phyloP scores from a whole-genome alignment of 2,113 vertebrate species.

The Tachuris rubrigastra region DNA sequence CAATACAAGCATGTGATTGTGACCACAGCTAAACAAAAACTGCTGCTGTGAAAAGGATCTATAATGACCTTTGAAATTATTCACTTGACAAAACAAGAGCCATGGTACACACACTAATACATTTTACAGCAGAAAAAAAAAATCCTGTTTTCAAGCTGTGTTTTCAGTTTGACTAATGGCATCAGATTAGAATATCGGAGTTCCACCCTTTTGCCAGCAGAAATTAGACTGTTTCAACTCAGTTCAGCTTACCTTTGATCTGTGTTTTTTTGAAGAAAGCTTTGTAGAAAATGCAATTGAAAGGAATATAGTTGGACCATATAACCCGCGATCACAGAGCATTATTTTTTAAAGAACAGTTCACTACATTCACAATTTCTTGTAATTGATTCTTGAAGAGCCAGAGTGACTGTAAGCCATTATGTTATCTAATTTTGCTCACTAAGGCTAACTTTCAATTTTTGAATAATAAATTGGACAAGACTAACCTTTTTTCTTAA shows the following conservation, averaged over 20 bases:
- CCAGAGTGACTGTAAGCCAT: not conserved
- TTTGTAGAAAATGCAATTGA: not conserved
- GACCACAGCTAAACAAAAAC: conserved; percentile 22
- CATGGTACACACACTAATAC: not conserved
- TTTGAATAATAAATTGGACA: not conserved
- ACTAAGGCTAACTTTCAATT: not conserved
- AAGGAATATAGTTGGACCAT: not conserved
- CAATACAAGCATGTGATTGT: not conserved
- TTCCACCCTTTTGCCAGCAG: not conserved
- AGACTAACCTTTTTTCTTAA: not conserved
- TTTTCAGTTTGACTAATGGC: not conserved
- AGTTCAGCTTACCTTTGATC: not conserved
- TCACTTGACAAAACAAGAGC: not conserved
- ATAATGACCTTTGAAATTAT: conserved; percentile 26
- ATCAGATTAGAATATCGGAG: not conserved
- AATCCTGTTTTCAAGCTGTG: not conserved
- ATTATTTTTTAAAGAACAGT: not conserved
- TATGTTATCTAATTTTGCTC: not conserved
- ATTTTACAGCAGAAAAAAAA: not conserved
- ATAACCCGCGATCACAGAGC: not conserved
- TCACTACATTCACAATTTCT: not conserved
- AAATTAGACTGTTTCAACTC: not conserved
- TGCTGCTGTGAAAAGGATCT: not conserved
- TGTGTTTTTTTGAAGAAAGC: not conserved
- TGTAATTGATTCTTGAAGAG: not conserved